A percentile compares a stretch with the other conserved stretches of the same genome.
phyloP scores from a whole-genome alignment of 2,113 vertebrate genomes.

The Gobiocypris rarus region DNA sequence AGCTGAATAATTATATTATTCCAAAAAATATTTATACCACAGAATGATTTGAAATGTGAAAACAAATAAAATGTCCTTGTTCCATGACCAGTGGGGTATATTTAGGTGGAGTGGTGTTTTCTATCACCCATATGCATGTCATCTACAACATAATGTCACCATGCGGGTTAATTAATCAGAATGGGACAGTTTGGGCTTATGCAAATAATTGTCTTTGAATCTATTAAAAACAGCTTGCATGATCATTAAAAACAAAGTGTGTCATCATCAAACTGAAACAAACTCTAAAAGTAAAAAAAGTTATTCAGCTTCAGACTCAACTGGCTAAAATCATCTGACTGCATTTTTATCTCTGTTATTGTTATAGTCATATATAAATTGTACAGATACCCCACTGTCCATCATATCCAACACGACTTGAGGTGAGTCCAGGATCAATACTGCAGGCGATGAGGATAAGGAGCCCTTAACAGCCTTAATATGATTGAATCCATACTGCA shows the following conservation, averaged over 20 bases:
- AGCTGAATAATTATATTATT: too few species aligned
- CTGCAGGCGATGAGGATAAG: conserved; percentile 34
- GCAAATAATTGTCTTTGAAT: neutral
- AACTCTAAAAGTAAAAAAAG: neutral
- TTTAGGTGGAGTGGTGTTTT: too few species aligned
- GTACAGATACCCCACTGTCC: conserved; percentile 3
- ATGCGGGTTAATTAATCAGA: neutral
- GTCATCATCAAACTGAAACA: neutral
- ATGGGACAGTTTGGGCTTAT: too few species aligned
- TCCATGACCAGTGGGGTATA: too few species aligned
- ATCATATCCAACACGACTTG: conserved; percentile 12
- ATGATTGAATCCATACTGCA: conserved; percentile 45
- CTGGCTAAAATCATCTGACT: neutral
- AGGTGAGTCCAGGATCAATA: conserved; percentile 41
- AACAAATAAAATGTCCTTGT: too few species aligned
- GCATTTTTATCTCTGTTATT: conserved; percentile 3
- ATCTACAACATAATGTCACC: neutral
- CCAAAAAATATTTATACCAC: too few species aligned
- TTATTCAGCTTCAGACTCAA: neutral
- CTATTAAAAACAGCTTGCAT: neutral
- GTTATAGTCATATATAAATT: conserved; percentile 11
- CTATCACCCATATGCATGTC: neutral
- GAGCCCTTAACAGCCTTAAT: conserved; percentile 45
- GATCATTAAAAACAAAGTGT: neutral
- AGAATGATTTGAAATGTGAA: too few species aligned